Evolutionary conservation across 2,113 vertebrate genomes (phyloP), one percentile per base, ranked within the genome.

Genomic region (Phocoena sinus): DNA sequence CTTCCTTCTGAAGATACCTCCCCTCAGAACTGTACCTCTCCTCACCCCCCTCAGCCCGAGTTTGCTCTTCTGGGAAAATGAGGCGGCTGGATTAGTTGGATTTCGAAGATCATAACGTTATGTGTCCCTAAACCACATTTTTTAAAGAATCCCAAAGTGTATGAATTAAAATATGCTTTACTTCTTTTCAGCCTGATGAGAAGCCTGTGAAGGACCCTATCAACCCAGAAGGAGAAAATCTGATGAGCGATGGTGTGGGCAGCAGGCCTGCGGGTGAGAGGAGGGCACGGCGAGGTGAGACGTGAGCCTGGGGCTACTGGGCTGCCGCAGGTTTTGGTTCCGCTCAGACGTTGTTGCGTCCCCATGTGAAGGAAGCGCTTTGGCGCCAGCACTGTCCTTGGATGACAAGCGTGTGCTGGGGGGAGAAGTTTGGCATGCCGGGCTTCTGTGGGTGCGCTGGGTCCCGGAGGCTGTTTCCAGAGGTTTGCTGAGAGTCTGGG

Each of bases 191-290:
- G 84, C 26, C 26, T 11, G 36, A 41, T 8, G 33, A 67, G 63
- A 88, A 83, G 41, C 28, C n/a, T 82, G 26, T 33, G 73, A 50
- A 93, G 44, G 23, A 71, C 14, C 7, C 14, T 73, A 23, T 84
- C 28, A 26, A 17, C 25, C 6, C 3, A 23, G 71, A 28, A 4
- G n/a, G 62, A 28, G 67, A n/a, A 41, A 41, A 15, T n/a, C 10
- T 0, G 1, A 33, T 2, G 2, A 53, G 71, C 7, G 4, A 41
- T 1, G 11, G 38, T 2, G 25, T 21, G 58, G 26, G 23, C 70
- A 28, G 2, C 17, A 4, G 53, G 33, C 56, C 76, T 77, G 62
- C 0, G 0, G 28, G 47, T 17, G 44, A 60, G 56, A 31, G 3
- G 20, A 13, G 8, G 8, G 9, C 15, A 13, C 2, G 1, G 2